A percentile compares a stretch with the other conserved stretches of the same genome.
Conservation (phyloP, 2,113 vertebrate genomes). For the Eulemur macaco region DNA sequence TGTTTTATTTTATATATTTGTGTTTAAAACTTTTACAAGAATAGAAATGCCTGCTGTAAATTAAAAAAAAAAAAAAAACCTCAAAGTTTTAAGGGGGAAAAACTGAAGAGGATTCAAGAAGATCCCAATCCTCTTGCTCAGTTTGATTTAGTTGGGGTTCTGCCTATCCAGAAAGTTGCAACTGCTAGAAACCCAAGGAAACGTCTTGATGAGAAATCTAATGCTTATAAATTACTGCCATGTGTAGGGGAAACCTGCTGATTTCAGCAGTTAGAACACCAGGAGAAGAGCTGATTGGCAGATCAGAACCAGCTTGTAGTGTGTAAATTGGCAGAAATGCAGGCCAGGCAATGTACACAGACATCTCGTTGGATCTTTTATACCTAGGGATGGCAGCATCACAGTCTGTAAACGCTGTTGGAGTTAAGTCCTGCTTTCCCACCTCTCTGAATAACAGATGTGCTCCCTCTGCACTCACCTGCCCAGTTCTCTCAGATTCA, state of each 20-base stretch:
- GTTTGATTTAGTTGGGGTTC: background rate
- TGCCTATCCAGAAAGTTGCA: background rate
- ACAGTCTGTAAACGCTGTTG: background rate
- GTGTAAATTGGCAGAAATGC: background rate
- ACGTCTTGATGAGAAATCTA: background rate
- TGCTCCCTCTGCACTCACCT: background rate
- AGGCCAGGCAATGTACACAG: background rate
- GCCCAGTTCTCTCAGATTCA: background rate
- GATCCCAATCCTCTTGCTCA: background rate
- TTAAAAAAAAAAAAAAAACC: background rate
- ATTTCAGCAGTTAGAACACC: background rate
- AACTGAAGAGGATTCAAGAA: background rate
- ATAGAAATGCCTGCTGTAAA: background rate
- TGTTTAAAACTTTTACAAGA: background rate
- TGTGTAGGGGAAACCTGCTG: background rate
- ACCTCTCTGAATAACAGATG: background rate
- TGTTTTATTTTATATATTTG: background rate
- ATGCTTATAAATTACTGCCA: background rate
- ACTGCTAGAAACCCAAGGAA: background rate
- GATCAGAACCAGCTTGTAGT: background rate
- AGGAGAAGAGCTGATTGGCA: background rate
- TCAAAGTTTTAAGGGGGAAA: background rate
- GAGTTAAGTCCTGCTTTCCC: background rate
- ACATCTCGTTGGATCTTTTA: background rate
- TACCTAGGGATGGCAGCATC: background rate